Conservation (phyloP, 2,888 invertebrate genomes). For the Rotaria sp. region DNA sequence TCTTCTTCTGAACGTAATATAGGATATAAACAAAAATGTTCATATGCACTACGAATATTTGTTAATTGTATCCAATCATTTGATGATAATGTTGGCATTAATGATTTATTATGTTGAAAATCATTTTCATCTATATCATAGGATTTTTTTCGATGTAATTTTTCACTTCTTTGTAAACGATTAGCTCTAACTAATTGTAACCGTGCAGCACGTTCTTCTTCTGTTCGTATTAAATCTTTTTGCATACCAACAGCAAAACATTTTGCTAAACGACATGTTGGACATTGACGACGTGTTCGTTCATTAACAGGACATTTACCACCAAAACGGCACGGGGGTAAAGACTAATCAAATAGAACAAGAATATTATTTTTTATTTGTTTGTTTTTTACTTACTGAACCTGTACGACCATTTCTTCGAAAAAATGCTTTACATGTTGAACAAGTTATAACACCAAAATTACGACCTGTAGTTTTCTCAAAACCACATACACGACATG, state of each 20-base stretch:
- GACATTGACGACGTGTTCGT: constrained; percentile 44
- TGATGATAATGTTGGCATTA: background rate
- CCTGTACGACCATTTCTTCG: background rate
- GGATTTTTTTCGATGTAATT: background rate
- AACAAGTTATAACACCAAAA: constrained; percentile 8
- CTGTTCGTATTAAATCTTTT: constrained; percentile 42
- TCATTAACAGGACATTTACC: background rate
- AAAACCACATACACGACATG: background rate
- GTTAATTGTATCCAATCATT: background rate
- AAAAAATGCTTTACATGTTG: background rate
- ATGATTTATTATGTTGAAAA: background rate
- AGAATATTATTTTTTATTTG: background rate
- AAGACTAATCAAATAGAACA: background rate
- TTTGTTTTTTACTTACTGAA: background rate
- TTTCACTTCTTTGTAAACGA: background rate
- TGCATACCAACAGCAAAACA: constrained; percentile 54
- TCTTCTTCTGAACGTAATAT: background rate
- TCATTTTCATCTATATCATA: background rate
- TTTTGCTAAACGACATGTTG: constrained; percentile 51
- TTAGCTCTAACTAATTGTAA: background rate
- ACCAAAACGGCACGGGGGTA: background rate
- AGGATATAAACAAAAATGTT: background rate
- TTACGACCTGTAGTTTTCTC: background rate
- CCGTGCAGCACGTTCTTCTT: background rate
- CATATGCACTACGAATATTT: background rate